A percentile compares a stretch with the other conserved stretches of the same genome.
Conservation (phyloP, 1,140 invertebrate species). For the Saccostrea glomerata region DNA sequence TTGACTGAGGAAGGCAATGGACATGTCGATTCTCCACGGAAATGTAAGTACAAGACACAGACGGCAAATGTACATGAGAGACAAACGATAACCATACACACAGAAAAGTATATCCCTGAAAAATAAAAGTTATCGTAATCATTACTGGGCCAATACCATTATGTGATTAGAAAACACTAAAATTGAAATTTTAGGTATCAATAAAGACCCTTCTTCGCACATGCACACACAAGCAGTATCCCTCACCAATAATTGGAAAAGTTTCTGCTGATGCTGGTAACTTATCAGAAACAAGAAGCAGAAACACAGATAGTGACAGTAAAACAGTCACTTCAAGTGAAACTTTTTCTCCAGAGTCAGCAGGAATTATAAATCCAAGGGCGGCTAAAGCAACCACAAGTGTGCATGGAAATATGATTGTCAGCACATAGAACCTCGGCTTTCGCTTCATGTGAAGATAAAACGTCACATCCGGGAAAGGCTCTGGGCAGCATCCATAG, state of each 20-base stretch:
- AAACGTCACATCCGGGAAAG: slow-evolving; percentile 78
- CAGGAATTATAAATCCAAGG: slow-evolving; percentile 81
- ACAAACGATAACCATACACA: slow-evolving; percentile 22
- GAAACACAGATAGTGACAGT: slow-evolving; percentile 83
- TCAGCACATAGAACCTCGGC: slow-evolving; percentile 81
- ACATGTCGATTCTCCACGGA: not conserved
- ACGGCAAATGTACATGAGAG: slow-evolving; percentile 6
- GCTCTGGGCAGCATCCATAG: slow-evolving; percentile 84
- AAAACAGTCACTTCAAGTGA: slow-evolving; percentile 82
- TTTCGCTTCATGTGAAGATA: slow-evolving; percentile 78
- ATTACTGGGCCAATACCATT: too few species aligned
- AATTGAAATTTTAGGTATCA: not conserved
- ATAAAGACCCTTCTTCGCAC: not conserved
- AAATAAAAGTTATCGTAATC: not conserved
- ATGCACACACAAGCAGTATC: not conserved
- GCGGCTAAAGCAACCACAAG: slow-evolving; percentile 82
- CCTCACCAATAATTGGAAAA: slow-evolving; percentile 82
- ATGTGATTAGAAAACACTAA: too few species aligned
- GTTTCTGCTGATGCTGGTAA: slow-evolving; percentile 83
- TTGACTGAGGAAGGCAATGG: not conserved
- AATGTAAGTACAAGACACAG: slow-evolving; percentile 4
- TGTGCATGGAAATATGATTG: slow-evolving; percentile 83
- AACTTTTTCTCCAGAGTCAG: slow-evolving; percentile 84
- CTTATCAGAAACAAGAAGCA: slow-evolving; percentile 83
- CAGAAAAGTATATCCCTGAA: slow-evolving; percentile 23